Evolutionary conservation across 2,888 invertebrate genomes (phyloP), one percentile per base, ranked within the genome.

Genomic region (Agonopterix alstromeriana): DNA sequence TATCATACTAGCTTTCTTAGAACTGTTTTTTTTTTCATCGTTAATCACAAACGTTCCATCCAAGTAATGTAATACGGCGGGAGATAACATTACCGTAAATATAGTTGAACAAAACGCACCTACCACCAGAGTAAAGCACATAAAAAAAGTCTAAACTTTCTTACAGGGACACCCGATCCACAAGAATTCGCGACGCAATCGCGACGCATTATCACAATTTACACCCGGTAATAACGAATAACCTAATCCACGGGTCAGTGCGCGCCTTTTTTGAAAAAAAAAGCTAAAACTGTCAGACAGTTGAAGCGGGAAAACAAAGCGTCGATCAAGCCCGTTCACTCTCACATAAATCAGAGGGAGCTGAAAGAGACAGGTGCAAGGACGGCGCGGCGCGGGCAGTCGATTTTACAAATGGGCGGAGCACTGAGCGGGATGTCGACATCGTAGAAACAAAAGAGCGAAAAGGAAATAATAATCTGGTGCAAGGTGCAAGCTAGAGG

Each of bases 371-470:
- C 87, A 86, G 87, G 84, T 83, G 86, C 81, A 75, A 74, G 77
- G 82, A 73, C 80, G 78, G 71, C 67, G 70, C 81, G 78, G 71
- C 68, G 71, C 77, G 73, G 73, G 71, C 82, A 83, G 79, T 81
- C 85, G 86, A 86, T 85, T 82, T 86, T 85, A 86, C 84, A 84
- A 85, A 85, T 87, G 88, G 88, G 88, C 86, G 87, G 87, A 80
- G 87, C 82, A 66, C 73, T 57, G 75, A 77, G 77, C 82, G 83
- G 76, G 85, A 82, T 77, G 81, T 79, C 82, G 77, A 78, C 86
- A 76, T 70, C 62, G 75, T 72, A 70, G 77, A 76, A 83, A 82
- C 86, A 83, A 80, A 84, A 80, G 86, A 85, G 86, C 63, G 86
- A 82, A 82, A 85, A 73, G 85, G 86, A 83, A 77, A 77, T 81